Conservation (phyloP, 2,113 vertebrate species). For the Loxodonta africana region DNA sequence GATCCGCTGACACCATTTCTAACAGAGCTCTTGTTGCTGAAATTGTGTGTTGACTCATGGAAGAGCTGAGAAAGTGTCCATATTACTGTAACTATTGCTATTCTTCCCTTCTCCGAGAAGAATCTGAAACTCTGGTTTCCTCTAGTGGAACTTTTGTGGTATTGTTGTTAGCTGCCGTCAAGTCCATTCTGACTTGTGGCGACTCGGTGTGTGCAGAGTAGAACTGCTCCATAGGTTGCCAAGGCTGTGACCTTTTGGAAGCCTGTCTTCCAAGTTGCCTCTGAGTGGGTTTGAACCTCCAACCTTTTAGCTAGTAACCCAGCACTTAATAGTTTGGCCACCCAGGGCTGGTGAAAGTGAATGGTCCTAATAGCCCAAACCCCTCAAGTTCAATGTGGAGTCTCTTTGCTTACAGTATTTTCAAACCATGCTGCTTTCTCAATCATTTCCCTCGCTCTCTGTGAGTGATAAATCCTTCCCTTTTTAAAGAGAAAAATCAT, state of each 20-base stretch:
- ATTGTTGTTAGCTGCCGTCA: neutral
- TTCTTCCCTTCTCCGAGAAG: neutral
- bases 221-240: neutral
- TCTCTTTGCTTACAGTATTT: constrained; percentile 6
- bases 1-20: neutral
- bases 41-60: neutral
- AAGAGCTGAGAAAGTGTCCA: neutral
- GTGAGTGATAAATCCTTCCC: constrained; percentile 65
- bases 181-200: neutral
- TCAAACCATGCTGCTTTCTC: neutral
- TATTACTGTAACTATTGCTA: neutral
- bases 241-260: neutral
- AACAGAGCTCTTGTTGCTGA: neutral
- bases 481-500: constrained; percentile 73
- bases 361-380: neutral
- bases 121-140: neutral
- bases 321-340: neutral
- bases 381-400: neutral
- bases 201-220: neutral
- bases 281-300: too few relatives aligned
- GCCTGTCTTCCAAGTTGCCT: too few relatives aligned
- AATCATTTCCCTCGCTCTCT: constrained; percentile 45
- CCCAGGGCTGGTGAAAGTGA: neutral
- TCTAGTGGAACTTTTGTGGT: rapidly evolving
- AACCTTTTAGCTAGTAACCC: too few relatives aligned